Evolutionary conservation across 2,888 invertebrate species (phyloP), one percentile per base, ranked within the genome.

Genomic region (Tineola bisselliella): DNA sequence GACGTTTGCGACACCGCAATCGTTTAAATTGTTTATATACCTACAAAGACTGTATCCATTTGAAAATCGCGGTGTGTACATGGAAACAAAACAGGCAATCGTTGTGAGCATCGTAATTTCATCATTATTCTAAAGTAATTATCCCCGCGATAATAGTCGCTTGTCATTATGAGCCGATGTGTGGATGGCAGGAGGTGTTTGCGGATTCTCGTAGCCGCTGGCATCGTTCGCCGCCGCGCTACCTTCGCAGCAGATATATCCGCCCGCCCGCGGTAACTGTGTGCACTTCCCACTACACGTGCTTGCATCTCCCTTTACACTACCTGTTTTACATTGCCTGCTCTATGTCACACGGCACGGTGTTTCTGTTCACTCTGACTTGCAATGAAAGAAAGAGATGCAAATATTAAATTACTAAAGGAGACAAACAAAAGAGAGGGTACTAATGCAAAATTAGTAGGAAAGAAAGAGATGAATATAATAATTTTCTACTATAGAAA

Each of bases 231-330:
- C 74, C 79, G 56, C 63, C 61, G 69, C 83, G 83, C 66, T 72
- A 72, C 72, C 86, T 82, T 69, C 86, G 84, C 79, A 76, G 82
- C 76, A 83, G 84, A 74, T 87, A 87, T 81, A 87, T 87, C 74
- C 83, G 84, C 70, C 77, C 86, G 73, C 86, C 86, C 63, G 79
- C 77, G 86, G 86, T 87, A 87, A 84, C 69, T 33, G 58, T 48
- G 48, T 48, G 48, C 48, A 48, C 48, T 48, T 17, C 48, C 2
- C 48, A 48, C 38, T 38, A 38, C 38, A 38, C 38, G 38, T 38
- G 38, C 38, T 38, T 38, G 38, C 38, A 38, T 38, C 38, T 38
- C 10, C 38, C 38, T n/a, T 38, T 38, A 38, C 38, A 3, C 3
- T n/a, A 2, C 3, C 38, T 1, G 3, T 38, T n/a, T 6, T 38